Evolutionary conservation across 1,140 invertebrate genomes (phyloP).

Genomic region (Macrobrachium nipponense): DNA sequence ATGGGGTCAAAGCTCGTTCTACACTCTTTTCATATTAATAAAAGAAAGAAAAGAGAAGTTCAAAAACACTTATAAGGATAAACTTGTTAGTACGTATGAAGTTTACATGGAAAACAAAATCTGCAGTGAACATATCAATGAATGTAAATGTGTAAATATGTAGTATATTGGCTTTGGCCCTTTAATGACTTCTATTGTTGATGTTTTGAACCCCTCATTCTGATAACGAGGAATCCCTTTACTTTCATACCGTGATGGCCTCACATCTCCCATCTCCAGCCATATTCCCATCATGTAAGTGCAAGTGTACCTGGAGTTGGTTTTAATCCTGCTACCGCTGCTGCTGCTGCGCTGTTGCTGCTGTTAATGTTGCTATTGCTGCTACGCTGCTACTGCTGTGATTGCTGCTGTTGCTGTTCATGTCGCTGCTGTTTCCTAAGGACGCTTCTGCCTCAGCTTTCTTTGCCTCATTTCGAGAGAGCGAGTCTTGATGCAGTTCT

Average conservation of each 20-base stretch:
- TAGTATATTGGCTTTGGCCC: background rate
- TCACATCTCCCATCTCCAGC: conserved; percentile 19
- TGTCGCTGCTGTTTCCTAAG: background rate
- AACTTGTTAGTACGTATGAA: no score
- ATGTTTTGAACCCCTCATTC: background rate
- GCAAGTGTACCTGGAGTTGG: conserved; percentile 33
- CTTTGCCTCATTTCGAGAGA: background rate
- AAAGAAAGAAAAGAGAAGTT: no score
- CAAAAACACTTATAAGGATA: no score
- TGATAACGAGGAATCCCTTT: conserved; percentile 32
- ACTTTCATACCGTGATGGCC: conserved; percentile 27
- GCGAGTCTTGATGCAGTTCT: background rate
- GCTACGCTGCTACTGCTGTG: background rate
- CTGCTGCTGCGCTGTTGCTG: conserved; percentile 27
- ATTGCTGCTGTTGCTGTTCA: background rate
- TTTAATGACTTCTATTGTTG: background rate
- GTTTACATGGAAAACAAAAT: no score
- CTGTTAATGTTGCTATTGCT: conserved; percentile 11
- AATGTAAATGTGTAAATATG: background rate
- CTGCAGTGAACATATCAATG: no score
- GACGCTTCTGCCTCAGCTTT: background rate
- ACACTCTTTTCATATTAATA: no score
- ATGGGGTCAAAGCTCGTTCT: no score
- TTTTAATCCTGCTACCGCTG: conserved; percentile 33
- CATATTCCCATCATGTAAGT: conserved; percentile 39